Evolutionary conservation across 1,140 invertebrate species (phyloP).

Genomic region (Metopolophium dirhodum): DNA sequence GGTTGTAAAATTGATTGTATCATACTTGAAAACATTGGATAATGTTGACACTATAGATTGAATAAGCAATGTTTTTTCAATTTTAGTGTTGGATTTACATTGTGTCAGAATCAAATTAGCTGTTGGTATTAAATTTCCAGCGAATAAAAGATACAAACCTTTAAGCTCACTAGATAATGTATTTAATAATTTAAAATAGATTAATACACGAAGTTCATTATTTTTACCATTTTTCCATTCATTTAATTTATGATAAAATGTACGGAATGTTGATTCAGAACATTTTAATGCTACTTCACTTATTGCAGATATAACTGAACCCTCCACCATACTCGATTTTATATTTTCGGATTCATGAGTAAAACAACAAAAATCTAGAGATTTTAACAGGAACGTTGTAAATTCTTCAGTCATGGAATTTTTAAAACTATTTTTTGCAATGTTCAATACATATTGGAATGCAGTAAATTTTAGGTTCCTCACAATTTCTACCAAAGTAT

Average conservation of each 20-base stretch:
- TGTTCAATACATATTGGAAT: constrained; percentile 74
- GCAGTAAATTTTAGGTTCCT: constrained; percentile 68
- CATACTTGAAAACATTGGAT: constrained; percentile 79
- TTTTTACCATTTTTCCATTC: constrained; percentile 77
- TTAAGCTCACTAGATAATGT: constrained; percentile 82
- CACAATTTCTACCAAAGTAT: constrained; percentile 71
- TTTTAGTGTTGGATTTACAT: constrained; percentile 62
- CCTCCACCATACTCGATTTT: constrained; percentile 53
- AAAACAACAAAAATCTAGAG: constrained; percentile 74
- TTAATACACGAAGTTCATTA: constrained; percentile 62
- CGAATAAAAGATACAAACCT: constrained; percentile 87
- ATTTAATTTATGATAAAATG: constrained; percentile 84
- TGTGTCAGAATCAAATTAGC: constrained; percentile 72
- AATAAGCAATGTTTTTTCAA: constrained; percentile 60
- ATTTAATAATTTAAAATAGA: constrained; percentile 72
- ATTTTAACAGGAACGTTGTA: constrained; percentile 76
- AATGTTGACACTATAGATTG: constrained; percentile 67
- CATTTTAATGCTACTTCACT: constrained; percentile 76
- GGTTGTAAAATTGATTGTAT: constrained; percentile 78
- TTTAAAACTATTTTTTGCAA: constrained; percentile 75
- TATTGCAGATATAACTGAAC: constrained; percentile 51
- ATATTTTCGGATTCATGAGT: constrained; percentile 61
- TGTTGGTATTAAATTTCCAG: constrained; percentile 82
- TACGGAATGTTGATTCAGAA: constrained; percentile 85
- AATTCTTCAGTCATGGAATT: constrained; percentile 73